Conservation (phyloP, 2,888 invertebrate genomes). For the Drosophila falleni region DNA sequence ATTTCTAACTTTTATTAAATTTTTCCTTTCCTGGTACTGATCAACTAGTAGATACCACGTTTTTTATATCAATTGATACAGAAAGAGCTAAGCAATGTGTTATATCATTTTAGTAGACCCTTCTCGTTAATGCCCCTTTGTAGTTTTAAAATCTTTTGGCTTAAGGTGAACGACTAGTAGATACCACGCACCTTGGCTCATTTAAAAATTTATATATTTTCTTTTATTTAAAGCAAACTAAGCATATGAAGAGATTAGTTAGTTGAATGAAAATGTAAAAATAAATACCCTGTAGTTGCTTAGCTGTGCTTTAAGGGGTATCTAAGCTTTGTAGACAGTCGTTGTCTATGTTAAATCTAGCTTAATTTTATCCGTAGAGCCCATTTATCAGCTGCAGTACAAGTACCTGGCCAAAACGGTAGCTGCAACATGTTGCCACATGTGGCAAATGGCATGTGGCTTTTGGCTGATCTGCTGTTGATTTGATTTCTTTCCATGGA, state of each 20-base stretch:
- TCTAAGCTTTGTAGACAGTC: too few relatives aligned
- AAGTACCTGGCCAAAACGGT: slow-evolving; percentile 20
- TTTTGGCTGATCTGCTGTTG: slow-evolving; percentile 4
- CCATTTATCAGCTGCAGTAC: slow-evolving; percentile 12
- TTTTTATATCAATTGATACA: not conserved
- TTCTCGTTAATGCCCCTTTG: not conserved
- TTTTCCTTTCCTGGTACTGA: not conserved
- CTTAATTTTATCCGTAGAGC: not conserved
- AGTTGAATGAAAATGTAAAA: not conserved
- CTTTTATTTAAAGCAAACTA: not conserved
- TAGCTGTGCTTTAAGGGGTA: too few relatives aligned
- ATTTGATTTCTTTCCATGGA: slow-evolving; percentile 63
- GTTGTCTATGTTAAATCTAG: too few relatives aligned
- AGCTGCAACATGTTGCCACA: slow-evolving; percentile 37
- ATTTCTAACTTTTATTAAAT: not conserved
- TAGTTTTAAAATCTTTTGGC: not conserved
- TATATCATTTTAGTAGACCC: not conserved
- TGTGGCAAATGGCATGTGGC: slow-evolving; percentile 10
- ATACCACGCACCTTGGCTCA: not conserved
- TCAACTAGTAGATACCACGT: not conserved
- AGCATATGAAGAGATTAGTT: not conserved
- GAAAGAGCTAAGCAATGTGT: not conserved
- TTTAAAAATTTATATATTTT: not conserved
- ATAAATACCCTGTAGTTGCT: not conserved
- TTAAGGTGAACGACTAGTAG: not conserved